Base-by-base conservation (phyloP, 1,140 invertebrate species). In the Maconellicoccus hirsutus region DNA sequence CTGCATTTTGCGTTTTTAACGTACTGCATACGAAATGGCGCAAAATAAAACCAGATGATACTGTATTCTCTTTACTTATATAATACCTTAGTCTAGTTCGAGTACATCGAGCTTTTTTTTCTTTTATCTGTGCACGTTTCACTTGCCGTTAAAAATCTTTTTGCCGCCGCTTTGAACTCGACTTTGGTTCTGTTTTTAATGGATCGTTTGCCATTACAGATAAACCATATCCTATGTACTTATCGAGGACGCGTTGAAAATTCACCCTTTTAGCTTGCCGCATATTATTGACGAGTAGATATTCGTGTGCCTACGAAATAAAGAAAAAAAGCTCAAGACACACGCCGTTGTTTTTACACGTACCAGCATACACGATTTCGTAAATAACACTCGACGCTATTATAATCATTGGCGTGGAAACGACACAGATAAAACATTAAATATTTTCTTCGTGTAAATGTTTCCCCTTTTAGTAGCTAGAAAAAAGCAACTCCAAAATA, bases 31-130 rank as follows among this genome's bases (percentile, higher is more conserved):
- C 4, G 42, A 52, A 52, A 52, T 52, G 42, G 42, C 42, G 42
- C n/a, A 52, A 52, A 52, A 52, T 52, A 52, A 52, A 52, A 52
- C 42, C 42, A 52, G 42, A 52, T 52, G 42, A 52, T 52, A 52
- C 42, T 52, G 42, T 52, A 52, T 52, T 52, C 42, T 19, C 42
- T 52, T 52, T 52, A 19, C 42, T 52, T 52, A 19, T 52, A 52
- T 52, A 52, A 52, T 52, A 52, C 42, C 12, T 19, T 52, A 52
- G 6, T 16, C 42, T 8, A 16, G 42, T n/a, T n/a, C n/a, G 42
- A 8, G 42, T 16, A 52, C 42, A 16, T 52, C 42, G 42, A 2
- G 10, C n/a, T 19, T 52, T 52, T 52, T 52, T 52, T 52, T 52
- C 42, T 52, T 52, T 52, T 52, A 52, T 52, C 42, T 52, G 42